Evolutionary conservation across 2,797 vertebrate species (phyloP).

Genomic region (Echiichthys vipera): DNA sequence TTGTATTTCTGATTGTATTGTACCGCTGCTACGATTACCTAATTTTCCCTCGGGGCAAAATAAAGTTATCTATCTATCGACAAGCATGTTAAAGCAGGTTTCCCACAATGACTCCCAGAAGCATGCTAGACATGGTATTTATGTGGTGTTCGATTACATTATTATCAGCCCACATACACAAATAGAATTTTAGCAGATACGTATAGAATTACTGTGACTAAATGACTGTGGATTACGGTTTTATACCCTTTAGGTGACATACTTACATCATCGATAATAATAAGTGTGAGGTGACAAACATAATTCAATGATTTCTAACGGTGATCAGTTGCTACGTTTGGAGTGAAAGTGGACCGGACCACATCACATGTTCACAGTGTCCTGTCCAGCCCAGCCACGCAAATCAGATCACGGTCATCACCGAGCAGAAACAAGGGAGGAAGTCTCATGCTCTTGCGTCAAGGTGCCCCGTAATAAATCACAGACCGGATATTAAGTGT

Average conservation of each 20-base stretch:
- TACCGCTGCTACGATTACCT: too few species aligned
- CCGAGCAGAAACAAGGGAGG: conserved; percentile 8
- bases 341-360: not conserved
- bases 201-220: too few species aligned
- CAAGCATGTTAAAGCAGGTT: not conserved
- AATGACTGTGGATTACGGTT: too few species aligned
- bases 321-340: not conserved
- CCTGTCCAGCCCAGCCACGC: conserved; percentile 18
- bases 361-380: conserved; percentile 10
- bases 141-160: not conserved
- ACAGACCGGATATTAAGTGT: not conserved
- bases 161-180: not conserved
- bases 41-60: too few species aligned
- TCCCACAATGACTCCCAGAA: not conserved
- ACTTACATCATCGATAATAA: not conserved
- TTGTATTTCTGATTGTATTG: too few species aligned
- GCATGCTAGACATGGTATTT: not conserved
- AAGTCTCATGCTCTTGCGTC: not conserved
- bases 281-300: not conserved
- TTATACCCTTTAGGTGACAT: not conserved
- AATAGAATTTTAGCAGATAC: not conserved
- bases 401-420: conserved; percentile 40
- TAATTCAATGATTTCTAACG: not conserved
- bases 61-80: too few species aligned
- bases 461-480: not conserved